Base-by-base conservation (phyloP, 2,888 invertebrate species). In the Pyrocoelia pectoralis region DNA sequence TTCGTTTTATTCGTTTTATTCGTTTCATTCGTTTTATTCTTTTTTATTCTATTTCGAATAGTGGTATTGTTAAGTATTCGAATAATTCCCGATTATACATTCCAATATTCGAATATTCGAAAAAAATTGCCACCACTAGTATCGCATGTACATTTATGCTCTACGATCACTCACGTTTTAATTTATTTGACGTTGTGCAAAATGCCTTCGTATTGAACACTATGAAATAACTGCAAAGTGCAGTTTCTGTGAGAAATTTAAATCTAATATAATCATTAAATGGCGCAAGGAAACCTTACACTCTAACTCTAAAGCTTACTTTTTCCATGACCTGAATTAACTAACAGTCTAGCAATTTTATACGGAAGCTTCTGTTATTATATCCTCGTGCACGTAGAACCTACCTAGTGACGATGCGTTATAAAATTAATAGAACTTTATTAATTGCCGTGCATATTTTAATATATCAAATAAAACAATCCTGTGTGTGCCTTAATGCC, bases 291-390 rank as follows among this genome's bases (percentile, higher is more conserved):
- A 49, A 49, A 18, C 49, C 49, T 4, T 49, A 49, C 18, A 49
- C 46, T 4, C n/a, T n/a, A 24, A 5, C 12, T 2, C 24, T n/a
- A 12, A 19, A 49, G 49, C 19, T 49, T 15, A 6, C 15, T 9
- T 49, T 49, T 49, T 17, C 49, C 49, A 18, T 49, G 49, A 49
- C 49, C 49, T 49, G 49, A 49, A 49, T 49, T 49, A 12, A 6
- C 24, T 5, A 24, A n/a, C 8, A 17, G 2, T 13, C 46, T 8
- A 5, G 3, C 13, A 12, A 12, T 38, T 38, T 38, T 38, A 2
- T 38, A 9, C 3, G n/a, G 3, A 5, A 24, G 8, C 8, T 38
- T 38, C 10, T 9, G n/a, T 38, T 38, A 38, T n/a, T n/a, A n/a
- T n/a, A n/a, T n/a, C n/a, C n/a, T n/a, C n/a, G n/a, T n/a, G n/a